Conservation (phyloP, 2,797 vertebrate genomes). For the Hippopotamyrus pictus region DNA sequence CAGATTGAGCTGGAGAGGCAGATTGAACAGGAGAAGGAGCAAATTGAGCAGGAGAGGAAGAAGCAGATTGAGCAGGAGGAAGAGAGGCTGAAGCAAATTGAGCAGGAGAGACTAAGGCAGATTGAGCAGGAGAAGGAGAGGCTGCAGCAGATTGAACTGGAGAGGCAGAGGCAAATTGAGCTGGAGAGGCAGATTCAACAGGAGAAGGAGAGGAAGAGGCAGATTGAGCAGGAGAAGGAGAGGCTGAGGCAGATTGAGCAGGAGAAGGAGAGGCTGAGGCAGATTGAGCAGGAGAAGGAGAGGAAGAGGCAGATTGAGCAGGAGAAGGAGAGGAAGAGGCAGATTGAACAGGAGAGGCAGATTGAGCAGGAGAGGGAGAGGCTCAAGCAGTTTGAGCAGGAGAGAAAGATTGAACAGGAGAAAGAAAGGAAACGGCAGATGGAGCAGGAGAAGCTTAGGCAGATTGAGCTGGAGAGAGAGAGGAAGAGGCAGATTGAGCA, state of each 20-base stretch:
- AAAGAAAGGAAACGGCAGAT: slow-evolving; percentile 9
- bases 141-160: slow-evolving; percentile 8
- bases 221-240: slow-evolving; percentile 20
- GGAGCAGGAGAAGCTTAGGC: slow-evolving; percentile 19
- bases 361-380: not conserved
- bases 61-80: too few relatives aligned
- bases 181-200: not conserved
- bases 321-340: slow-evolving; percentile 25
- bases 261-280: slow-evolving; percentile 11
- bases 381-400: not conserved
- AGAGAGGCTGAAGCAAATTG: too few relatives aligned
- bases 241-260: slow-evolving; percentile 18
- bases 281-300: slow-evolving; percentile 29
- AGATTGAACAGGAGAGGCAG: slow-evolving; percentile 23
- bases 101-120: too few relatives aligned
- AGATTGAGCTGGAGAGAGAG: slow-evolving; percentile 12
- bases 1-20: not conserved
- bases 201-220: slow-evolving; percentile 24
- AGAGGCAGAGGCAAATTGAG: slow-evolving; percentile 14
- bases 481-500: slow-evolving; percentile 18
- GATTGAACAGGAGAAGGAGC: not conserved
- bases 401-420: slow-evolving; percentile 28
- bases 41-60: too few relatives aligned
- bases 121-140: too few relatives aligned
- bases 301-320: slow-evolving; percentile 20